Evolutionary conservation across 2,797 vertebrate species (phyloP).

Genomic region (Adelosebastes latens): DNA sequence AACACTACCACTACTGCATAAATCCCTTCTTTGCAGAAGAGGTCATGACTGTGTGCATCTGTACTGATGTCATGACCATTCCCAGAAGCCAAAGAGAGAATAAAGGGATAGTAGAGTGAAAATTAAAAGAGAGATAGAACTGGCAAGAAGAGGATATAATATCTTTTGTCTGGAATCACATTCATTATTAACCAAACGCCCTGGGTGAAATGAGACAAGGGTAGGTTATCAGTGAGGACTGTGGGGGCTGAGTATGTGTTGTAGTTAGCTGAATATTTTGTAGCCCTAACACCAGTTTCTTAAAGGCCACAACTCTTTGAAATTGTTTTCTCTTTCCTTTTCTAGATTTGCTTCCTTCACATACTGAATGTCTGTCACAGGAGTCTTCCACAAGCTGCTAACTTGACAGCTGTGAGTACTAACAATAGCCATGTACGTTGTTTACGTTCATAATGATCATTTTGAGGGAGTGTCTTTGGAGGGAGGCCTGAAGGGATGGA

Average conservation of each 20-base stretch:
- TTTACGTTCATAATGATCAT: too few species aligned
- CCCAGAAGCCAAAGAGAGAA: slow-evolving; percentile 19
- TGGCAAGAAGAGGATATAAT: slow-evolving; percentile 13
- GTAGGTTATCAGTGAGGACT: slow-evolving; percentile 60
- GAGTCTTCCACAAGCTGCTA: too few species aligned
- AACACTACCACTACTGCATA: neutral
- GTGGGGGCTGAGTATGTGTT: neutral
- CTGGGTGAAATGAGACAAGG: slow-evolving; percentile 66
- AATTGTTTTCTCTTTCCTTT: neutral
- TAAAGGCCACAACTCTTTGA: neutral
- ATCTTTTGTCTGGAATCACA: slow-evolving; percentile 58
- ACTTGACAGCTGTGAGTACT: too few species aligned
- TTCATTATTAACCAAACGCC: slow-evolving; percentile 75
- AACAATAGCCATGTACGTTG: too few species aligned
- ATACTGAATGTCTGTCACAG: neutral
- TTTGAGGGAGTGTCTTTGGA: too few species aligned
- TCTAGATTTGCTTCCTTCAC: neutral
- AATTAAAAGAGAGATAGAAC: slow-evolving; percentile 14
- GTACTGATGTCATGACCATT: slow-evolving; percentile 19
- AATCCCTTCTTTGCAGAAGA: slow-evolving; percentile 20
- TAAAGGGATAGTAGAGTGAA: slow-evolving; percentile 4
- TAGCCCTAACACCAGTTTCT: neutral
- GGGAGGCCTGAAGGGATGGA: too few species aligned
- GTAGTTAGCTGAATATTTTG: neutral
- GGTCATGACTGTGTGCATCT: slow-evolving; percentile 16